Conservation (phyloP, 1,140 invertebrate species). For the Apis mellifera region DNA sequence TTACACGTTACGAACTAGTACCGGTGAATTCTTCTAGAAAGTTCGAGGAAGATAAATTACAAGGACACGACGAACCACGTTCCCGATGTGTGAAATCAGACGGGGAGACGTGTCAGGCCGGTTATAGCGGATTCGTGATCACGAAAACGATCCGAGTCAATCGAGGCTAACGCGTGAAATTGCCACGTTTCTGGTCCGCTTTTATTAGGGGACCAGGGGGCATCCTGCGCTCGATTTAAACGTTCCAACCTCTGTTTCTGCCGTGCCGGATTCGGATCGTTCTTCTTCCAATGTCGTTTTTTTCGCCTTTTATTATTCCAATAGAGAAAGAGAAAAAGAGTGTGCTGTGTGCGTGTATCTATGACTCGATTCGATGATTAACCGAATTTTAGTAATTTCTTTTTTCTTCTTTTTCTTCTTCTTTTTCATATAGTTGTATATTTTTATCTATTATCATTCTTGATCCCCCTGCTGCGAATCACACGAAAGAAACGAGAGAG, state of each 20-base stretch:
- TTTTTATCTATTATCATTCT: too few species aligned
- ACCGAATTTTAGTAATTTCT: too few species aligned
- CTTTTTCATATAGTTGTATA: too few species aligned
- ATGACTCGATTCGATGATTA: too few species aligned
- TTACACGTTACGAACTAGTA: not conserved
- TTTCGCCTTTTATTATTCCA: too few species aligned
- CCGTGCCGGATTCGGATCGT: too few species aligned
- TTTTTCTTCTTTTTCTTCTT: too few species aligned
- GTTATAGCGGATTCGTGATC: constrained; percentile 44
- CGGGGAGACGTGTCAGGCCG: constrained; percentile 15
- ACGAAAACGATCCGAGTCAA: constrained; percentile 49
- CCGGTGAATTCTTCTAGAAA: constrained; percentile 44
- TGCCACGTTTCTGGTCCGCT: constrained; percentile 36
- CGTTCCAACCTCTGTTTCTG: not conserved
- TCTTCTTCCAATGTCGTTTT: not conserved
- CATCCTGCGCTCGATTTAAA: not conserved
- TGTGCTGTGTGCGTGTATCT: too few species aligned
- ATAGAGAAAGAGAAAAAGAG: too few species aligned
- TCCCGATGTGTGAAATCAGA: constrained; percentile 52
- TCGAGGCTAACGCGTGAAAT: constrained; percentile 54
- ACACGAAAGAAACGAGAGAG: too few species aligned
- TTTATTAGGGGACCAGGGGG: not conserved
- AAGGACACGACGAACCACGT: constrained; percentile 36
- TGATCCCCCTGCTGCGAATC: too few species aligned
- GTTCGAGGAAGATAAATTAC: constrained; percentile 47